Base-by-base conservation (phyloP, 2,888 invertebrate species). In the Lucinisca nassula region DNA sequence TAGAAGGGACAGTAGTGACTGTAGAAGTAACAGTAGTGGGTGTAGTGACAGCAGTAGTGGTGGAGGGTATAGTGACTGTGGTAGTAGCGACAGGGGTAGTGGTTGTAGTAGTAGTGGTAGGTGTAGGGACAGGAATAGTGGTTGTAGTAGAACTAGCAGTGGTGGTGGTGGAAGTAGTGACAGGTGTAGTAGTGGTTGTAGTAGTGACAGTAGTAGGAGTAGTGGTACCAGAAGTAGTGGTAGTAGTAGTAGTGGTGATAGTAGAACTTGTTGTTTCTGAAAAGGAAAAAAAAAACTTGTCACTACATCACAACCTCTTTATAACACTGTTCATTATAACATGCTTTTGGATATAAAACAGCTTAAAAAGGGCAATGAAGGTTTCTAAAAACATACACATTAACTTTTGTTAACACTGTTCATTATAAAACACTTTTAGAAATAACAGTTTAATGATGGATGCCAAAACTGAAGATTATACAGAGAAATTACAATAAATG, bases 51-150 rank as follows among this genome's bases (percentile, higher is more conserved):
- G 35, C 30, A 75, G 84, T 55, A 14, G 72, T 8, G 38, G 49
- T 51, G 6, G 55, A 38, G 24, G 79, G 70, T 35, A 27, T 58
- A 73, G 38, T 61, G 24, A 82, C 82, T 45, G 88, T 37, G 37
- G 87, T 73, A 35, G 79, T 75, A 27, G 73, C 27, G 32, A 49
- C 38, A 14, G 40, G 27, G 74, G 38, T 84, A 14, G 82, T 84
- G n/a, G 79, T 17, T 24, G 17, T 21, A 61, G 49, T 8, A 61
- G 17, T 37, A 35, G 17, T 77, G 38, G 8, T 37, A 35, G 82
- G 67, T 73, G 85, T 85, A 58, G 83, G 61, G 2, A 37, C 27
- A 58, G 70, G 75, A 40, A 82, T 77, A 49, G 83, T 80, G 0
- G 79, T 61, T 79, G 45, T 55, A 38, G 76, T 73, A 45, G 85